Conservation (phyloP, 2,888 invertebrate species). For the Antheraea assamensis region DNA sequence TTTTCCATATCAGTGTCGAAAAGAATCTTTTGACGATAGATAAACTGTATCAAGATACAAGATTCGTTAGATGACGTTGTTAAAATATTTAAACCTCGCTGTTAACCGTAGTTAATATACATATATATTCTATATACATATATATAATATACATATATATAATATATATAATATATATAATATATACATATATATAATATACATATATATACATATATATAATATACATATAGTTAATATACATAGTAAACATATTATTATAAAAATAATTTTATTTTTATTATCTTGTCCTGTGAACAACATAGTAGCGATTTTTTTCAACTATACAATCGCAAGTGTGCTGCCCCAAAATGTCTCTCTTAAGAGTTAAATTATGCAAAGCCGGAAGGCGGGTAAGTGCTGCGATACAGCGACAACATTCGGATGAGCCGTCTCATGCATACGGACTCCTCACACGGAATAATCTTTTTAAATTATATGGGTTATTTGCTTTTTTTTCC, state of each 20-base stretch:
- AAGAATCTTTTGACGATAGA: too few relatives aligned
- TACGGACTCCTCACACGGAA: conserved; percentile 30
- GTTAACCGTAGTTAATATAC: too few relatives aligned
- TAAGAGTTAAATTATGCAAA: conserved; percentile 40
- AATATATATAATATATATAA: too few relatives aligned
- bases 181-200: too few relatives aligned
- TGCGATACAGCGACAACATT: conserved; percentile 45
- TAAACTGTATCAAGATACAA: too few relatives aligned
- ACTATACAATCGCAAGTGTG: conserved; percentile 12
- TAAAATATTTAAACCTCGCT: background rate
- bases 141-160: too few relatives aligned
- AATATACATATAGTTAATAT: too few relatives aligned
- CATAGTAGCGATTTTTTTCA: background rate
- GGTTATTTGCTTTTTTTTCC: conserved; percentile 18
- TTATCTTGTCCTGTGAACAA: background rate
- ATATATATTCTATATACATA: too few relatives aligned
- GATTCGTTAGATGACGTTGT: too few relatives aligned
- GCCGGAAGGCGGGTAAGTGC: conserved; percentile 35
- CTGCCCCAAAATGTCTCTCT: conserved; percentile 5
- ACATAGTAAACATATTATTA: background rate
- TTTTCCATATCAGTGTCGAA: background rate
- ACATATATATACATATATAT: too few relatives aligned
- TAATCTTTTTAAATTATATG: conserved; percentile 38
- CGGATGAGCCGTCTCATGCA: conserved; percentile 35
- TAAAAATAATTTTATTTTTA: background rate